phyloP scores from a whole-genome alignment of 2,888 invertebrate genomes.

The Dichetophora obliterata region DNA sequence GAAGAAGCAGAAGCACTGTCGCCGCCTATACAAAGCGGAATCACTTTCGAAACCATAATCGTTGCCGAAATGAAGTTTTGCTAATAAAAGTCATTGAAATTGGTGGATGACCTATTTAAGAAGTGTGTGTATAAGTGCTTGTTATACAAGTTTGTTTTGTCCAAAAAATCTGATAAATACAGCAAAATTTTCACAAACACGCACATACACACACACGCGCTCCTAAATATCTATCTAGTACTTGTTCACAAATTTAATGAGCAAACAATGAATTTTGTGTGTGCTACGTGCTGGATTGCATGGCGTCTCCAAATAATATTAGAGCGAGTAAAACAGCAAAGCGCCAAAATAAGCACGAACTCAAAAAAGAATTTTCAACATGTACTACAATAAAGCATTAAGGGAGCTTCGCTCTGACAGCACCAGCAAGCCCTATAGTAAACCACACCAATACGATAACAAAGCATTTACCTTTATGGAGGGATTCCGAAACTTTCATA shows the following conservation, averaged over 20 bases:
- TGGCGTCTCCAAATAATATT: constrained; percentile 43
- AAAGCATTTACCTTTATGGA: no score
- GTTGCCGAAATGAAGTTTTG: constrained; percentile 37
- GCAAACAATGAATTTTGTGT: constrained; percentile 5
- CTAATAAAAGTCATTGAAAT: constrained; percentile 53
- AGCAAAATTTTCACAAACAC: background rate
- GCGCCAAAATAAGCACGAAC: background rate
- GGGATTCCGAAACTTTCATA: no score
- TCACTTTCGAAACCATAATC: constrained; percentile 1
- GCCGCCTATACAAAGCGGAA: no score
- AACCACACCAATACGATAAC: no score
- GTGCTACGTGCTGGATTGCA: constrained; percentile 53
- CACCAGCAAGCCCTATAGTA: no score
- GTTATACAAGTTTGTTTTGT: background rate
- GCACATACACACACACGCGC: background rate
- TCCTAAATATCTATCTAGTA: background rate
- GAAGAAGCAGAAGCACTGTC: no score
- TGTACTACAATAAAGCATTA: no score
- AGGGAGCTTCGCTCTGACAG: no score
- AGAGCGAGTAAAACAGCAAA: background rate
- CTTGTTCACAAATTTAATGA: background rate
- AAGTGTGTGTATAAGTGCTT: background rate
- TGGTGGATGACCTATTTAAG: constrained; percentile 58
- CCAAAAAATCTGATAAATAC: background rate
- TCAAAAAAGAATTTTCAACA: background rate